These are phyloP conservation scores for Stichopus horrens DNA, from an alignment of 53 echinoderm and acorn worm species.

Conservation along the genomic window DNA sequence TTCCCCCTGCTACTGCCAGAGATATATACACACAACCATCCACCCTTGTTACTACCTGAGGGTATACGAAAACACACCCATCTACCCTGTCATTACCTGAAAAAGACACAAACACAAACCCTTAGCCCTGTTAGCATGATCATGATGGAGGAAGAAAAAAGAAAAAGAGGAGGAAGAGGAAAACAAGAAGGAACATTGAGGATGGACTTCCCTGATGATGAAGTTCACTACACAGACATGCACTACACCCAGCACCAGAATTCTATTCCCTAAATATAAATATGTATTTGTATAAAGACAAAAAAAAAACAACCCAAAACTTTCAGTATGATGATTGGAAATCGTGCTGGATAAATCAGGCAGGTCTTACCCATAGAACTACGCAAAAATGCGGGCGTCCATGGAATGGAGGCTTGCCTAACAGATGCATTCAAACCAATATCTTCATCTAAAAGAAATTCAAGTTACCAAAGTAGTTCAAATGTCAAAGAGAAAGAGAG, in stretches of 20 bases:
- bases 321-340: not conserved
- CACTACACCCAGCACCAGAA: not conserved
- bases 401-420: slow-evolving; percentile 37
- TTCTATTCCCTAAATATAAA: not conserved
- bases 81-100: too few species aligned
- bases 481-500: not conserved
- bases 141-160: too few species aligned
- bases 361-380: slow-evolving; percentile 11
- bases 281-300: too few species aligned
- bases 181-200: not conserved
- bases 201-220: not conserved
- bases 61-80: too few species aligned
- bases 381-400: slow-evolving; percentile 39
- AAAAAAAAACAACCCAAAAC: not conserved
- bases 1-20: too few species aligned
- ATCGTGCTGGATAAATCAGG: slow-evolving; percentile 5
- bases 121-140: too few species aligned
- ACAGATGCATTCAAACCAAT: slow-evolving; percentile 9
- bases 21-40: too few species aligned
- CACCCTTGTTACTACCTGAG: too few species aligned
- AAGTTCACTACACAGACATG: not conserved
- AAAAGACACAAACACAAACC: too few species aligned
- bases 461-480: slow-evolving; percentile 1
- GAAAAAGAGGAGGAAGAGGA: not conserved
- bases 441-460: slow-evolving; percentile 17